phyloP scores from a whole-genome alignment of 2,113 vertebrate species.

The human region GRCh38 chr5:111361001-111361500 shows the following conservation, averaged over 20 bases:
- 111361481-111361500: too few species aligned
- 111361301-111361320: background rate
- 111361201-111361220: background rate
- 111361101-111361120: background rate
- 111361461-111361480: slow-evolving; percentile 7
- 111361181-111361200: background rate
- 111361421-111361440: background rate
- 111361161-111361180: background rate
- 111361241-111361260: background rate
- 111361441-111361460: background rate
- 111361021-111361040: background rate
- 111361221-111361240: background rate
- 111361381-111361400: background rate
- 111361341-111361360: background rate
- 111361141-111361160: background rate
- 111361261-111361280: slow-evolving; percentile 18
- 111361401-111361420: background rate
- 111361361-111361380: background rate
- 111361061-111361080: background rate
- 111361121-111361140: background rate
- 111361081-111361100: background rate
- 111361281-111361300: slow-evolving; percentile 3
- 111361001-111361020: background rate
- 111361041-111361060: slow-evolving; percentile 1
- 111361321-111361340: background rate